Percentiles rank a stretch among this genome's conserved stretches.
phyloP scores from a whole-genome alignment of 2,113 vertebrate species.

The Willisornis vidua region DNA sequence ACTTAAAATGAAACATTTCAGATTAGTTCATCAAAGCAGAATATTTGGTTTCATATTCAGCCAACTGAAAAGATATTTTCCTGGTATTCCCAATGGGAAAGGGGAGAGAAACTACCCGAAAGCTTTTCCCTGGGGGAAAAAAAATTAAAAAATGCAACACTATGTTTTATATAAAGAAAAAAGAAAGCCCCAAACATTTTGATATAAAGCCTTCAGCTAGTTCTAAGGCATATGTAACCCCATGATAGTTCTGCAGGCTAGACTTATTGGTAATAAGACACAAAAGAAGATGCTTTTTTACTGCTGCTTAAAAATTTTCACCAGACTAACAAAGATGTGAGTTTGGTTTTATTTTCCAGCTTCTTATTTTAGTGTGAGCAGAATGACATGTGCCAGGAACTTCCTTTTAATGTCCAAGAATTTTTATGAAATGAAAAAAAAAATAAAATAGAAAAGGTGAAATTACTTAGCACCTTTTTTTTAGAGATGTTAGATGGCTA shows the following conservation, averaged over 20 bases:
- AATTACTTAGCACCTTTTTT: background rate
- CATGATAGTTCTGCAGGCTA: background rate
- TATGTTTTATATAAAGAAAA: background rate
- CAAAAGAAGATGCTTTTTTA: background rate
- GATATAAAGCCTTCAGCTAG: background rate
- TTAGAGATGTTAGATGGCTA: background rate
- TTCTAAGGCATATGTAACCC: background rate
- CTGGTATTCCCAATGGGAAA: background rate
- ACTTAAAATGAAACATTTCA: slow-evolving; percentile 35
- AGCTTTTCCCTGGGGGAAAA: background rate
- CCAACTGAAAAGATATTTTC: slow-evolving; percentile 4
- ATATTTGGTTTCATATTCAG: slow-evolving; percentile 24
- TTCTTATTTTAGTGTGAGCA: background rate
- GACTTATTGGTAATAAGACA: background rate
- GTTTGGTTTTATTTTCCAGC: background rate
- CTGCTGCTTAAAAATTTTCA: background rate
- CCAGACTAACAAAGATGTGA: background rate
- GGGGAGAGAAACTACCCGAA: background rate
- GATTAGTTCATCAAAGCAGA: slow-evolving; percentile 25
- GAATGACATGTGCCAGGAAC: background rate
- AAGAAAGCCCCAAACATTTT: background rate
- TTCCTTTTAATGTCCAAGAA: background rate
- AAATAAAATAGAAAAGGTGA: background rate
- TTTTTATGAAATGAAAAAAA: background rate
- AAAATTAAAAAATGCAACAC: background rate